A percentile compares a stretch with the other conserved stretches of the same genome.
phyloP scores from a whole-genome alignment of 2,888 invertebrate genomes.

The Hypselothyrea guttata region DNA sequence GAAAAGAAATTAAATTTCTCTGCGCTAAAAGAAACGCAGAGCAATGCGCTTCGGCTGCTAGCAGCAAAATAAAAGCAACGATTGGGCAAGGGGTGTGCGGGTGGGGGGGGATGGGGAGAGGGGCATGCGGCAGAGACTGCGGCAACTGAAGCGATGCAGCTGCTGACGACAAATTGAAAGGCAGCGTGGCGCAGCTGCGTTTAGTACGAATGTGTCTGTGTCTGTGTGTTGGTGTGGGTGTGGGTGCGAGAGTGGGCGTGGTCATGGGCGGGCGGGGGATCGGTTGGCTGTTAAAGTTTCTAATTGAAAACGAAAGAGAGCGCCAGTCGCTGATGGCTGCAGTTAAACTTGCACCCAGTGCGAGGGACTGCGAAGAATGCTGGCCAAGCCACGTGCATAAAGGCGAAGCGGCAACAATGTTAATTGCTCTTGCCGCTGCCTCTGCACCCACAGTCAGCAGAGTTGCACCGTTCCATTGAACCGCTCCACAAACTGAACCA shows the following conservation, averaged over 20 bases:
- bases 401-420: too few relatives aligned
- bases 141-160: constrained; percentile 27
- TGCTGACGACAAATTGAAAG: constrained; percentile 56
- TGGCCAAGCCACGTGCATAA: too few relatives aligned
- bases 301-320: constrained; percentile 75
- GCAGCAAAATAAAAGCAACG: too few relatives aligned
- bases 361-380: neutral
- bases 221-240: constrained; percentile 17
- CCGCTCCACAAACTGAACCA: too few relatives aligned
- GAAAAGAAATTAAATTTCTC: constrained; percentile 71
- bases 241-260: too few relatives aligned
- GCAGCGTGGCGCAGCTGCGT: constrained; percentile 27
- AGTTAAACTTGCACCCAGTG: constrained; percentile 37
- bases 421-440: too few relatives aligned
- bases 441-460: too few relatives aligned
- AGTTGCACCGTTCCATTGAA: too few relatives aligned
- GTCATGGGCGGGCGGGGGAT: too few relatives aligned
- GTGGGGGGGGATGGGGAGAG: too few relatives aligned
- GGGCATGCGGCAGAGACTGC: neutral
- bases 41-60: constrained; percentile 22
- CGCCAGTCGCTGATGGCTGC: constrained; percentile 41
- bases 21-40: constrained; percentile 36
- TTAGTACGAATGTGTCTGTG: constrained; percentile 2
- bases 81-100: too few relatives aligned
- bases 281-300: constrained; percentile 72